Evolutionary conservation across 2,113 vertebrate genomes (phyloP).

Genomic region (Tychaedon coryphoeus): DNA sequence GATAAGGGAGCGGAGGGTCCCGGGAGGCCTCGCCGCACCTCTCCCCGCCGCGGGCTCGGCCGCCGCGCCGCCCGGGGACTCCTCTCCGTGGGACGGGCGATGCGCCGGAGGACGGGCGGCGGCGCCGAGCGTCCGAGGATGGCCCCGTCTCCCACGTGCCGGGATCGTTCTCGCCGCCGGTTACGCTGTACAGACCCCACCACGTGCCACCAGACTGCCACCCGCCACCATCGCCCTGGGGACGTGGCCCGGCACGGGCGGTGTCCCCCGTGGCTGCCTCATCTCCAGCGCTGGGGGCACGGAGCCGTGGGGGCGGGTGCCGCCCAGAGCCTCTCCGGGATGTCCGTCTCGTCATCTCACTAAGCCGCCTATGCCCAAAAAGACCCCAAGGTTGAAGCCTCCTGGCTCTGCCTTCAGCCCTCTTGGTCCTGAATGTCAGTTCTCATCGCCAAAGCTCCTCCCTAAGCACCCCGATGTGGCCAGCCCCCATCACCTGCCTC

Average conservation of each 20-base stretch:
- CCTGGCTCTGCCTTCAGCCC: not conserved
- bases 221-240: not conserved
- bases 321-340: not conserved
- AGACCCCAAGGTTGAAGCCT: not conserved
- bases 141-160: constrained; percentile 38
- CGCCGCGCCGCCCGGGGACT: constrained; percentile 60
- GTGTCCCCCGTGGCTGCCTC: not conserved
- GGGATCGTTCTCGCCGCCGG: constrained; percentile 22
- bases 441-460: constrained; percentile 38
- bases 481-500: not conserved
- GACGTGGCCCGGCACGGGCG: not conserved
- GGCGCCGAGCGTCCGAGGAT: constrained; percentile 15
- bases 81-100: not conserved
- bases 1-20: constrained; percentile 81
- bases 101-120: constrained; percentile 14
- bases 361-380: constrained; percentile 18
- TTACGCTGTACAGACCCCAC: constrained; percentile 62
- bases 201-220: constrained; percentile 42
- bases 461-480: not conserved
- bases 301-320: not conserved
- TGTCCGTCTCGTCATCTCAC: not conserved
- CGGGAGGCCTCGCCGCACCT: constrained; percentile 67
- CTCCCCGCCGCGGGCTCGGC: constrained; percentile 79
- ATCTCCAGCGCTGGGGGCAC: rapidly evolving
- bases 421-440: not conserved